These are phyloP conservation scores for Nudaria mundana DNA, from an alignment of 2,888 invertebrate species.

Conservation along the genomic window DNA sequence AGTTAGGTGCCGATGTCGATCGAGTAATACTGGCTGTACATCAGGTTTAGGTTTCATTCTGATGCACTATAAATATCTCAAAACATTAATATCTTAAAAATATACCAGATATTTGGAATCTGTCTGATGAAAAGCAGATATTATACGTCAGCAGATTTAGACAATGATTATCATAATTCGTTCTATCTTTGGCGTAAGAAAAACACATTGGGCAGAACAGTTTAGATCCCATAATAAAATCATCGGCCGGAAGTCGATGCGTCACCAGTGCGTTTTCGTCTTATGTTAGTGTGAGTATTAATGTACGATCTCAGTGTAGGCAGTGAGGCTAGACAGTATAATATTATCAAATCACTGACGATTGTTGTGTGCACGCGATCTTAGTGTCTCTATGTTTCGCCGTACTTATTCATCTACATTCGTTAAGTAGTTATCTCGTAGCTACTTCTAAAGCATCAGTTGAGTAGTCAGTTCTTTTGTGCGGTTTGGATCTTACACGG, in stretches of 20 bases:
- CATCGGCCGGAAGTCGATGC: conserved; percentile 77
- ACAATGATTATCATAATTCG: no score
- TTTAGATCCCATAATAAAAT: conserved; percentile 76
- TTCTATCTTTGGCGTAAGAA: conserved; percentile 22
- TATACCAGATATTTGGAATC: no score
- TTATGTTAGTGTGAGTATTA: conserved; percentile 65
- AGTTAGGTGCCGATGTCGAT: no score
- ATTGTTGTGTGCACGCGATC: conserved; percentile 31
- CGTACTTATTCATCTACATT: no score
- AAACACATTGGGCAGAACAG: conserved; percentile 46
- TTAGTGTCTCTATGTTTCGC: conserved; percentile 1
- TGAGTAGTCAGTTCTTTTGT: conserved; percentile 36
- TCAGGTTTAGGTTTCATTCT: no score
- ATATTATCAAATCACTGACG: conserved; percentile 35
- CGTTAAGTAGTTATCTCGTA: no score
- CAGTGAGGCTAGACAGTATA: conserved; percentile 37
- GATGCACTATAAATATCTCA: no score
- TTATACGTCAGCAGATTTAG: no score
- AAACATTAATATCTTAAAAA: no score
- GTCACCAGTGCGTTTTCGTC: conserved; percentile 75
- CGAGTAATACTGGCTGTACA: no score
- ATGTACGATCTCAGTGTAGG: conserved; percentile 41
- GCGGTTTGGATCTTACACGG: conserved; percentile 50
- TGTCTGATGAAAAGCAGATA: no score
- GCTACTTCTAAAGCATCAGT: no score